Conservation (phyloP, 2,888 invertebrate species). For the Carpatolechia fugitivella region DNA sequence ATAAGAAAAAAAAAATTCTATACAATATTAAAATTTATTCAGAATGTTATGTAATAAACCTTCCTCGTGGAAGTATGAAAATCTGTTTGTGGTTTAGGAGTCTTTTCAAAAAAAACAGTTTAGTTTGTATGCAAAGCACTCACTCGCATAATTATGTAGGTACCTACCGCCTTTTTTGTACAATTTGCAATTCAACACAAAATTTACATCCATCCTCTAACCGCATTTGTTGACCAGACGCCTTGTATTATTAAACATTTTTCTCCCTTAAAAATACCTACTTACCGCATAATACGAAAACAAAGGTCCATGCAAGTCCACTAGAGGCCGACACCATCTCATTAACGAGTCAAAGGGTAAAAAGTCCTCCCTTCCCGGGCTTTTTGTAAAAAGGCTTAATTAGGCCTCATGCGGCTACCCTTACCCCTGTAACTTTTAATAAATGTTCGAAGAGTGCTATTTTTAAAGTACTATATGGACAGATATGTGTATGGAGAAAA, state of each 20-base stretch:
- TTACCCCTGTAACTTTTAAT: constrained; percentile 79
- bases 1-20: no score
- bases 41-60: no score
- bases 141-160: neutral
- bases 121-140: no score
- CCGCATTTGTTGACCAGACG: neutral
- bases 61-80: no score
- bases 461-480: constrained; percentile 35
- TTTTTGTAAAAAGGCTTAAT: constrained; percentile 78
- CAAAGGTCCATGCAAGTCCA: constrained; percentile 60
- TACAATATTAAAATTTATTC: no score
- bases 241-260: constrained; percentile 5
- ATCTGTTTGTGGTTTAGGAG: no score
- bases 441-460: constrained; percentile 71
- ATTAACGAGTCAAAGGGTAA: constrained; percentile 76
- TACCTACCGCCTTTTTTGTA: neutral
- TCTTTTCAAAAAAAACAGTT: no score
- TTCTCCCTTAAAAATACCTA: constrained; percentile 19
- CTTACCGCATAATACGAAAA: constrained; percentile 56
- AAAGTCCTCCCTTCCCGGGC: constrained; percentile 61
- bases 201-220: neutral
- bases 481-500: neutral
- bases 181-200: neutral
- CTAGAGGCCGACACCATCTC: constrained; percentile 68
- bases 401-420: constrained; percentile 77